phyloP scores from a whole-genome alignment of 2,113 vertebrate genomes.

The Phylloscopus whistleri region DNA sequence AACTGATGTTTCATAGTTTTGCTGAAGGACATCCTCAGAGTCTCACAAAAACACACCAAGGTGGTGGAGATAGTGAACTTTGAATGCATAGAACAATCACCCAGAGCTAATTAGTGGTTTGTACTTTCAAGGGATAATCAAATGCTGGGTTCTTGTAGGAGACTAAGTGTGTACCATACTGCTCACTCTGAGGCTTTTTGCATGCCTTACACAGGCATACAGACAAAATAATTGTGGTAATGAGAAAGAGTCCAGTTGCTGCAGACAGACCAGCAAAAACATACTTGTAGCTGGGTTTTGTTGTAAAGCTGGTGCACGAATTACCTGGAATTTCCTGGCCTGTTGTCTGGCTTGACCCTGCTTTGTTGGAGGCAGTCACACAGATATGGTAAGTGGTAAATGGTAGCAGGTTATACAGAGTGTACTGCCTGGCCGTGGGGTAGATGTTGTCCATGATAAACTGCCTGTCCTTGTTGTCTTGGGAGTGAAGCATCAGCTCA shows the following conservation, averaged over 20 bases:
- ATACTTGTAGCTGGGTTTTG: constrained; percentile 59
- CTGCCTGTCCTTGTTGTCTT: neutral
- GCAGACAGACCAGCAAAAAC: constrained; percentile 62
- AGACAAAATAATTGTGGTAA: constrained; percentile 64
- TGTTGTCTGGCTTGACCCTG: constrained; percentile 61
- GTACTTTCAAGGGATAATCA: constrained; percentile 55
- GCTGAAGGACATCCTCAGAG: neutral
- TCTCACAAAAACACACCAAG: neutral
- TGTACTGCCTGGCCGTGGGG: constrained; percentile 66
- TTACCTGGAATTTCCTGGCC: neutral
- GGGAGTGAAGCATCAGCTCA: constrained; percentile 50
- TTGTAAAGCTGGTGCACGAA: constrained; percentile 67
- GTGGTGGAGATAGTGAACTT: neutral
- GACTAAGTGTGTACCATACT: constrained; percentile 64
- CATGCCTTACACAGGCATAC: constrained; percentile 62
- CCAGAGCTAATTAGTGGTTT: neutral
- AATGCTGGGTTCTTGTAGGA: constrained; percentile 80
- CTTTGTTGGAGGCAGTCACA: constrained; percentile 69
- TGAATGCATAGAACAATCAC: neutral
- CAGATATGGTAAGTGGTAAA: constrained; percentile 74
- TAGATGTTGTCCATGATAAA: constrained; percentile 62
- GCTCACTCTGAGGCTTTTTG: constrained; percentile 35
- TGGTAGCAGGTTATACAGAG: constrained; percentile 66
- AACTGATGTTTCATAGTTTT: neutral
- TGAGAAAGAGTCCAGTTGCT: constrained; percentile 62